Evolutionary conservation across 2,113 vertebrate species (phyloP), one percentile per base, ranked within the genome.

Genomic region (Cnemophilus loriae): DNA sequence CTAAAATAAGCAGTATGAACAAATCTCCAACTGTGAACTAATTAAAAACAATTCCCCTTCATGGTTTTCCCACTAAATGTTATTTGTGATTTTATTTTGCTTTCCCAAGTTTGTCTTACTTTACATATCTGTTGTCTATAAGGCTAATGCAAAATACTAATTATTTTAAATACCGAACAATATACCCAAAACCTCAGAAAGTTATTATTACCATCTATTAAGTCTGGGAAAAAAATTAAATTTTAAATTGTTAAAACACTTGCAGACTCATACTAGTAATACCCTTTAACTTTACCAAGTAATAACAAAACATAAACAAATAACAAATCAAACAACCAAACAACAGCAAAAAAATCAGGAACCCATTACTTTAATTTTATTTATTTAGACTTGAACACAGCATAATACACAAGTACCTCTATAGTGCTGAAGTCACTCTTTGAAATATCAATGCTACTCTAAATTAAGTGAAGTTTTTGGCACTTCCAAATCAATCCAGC

Each of bases 21-120:
- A 97, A 96, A 98, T 95, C 97, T 98, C 98, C 98, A 98, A 98
- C 98, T 98, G 98, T 98, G 98, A 98, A 97, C 98, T 98, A 98
- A 98, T 98, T 98, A 98, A 98, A 98, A 97, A 98, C 97, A 98
- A 98, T 98, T 98, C 96, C 95, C 97, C 98, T 98, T 97, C 97
- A 98, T 98, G 97, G 95, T 98, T 98, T 98, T 96, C 89, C 95
- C 79, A 86, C 93, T 97, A 94, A 97, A 97, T 97, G 97, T 97
- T 95, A 97, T 98, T 98, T 98, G 98, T 98, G 97, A 98, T 98
- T 98, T 98, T 98, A 97, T 97, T 98, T 98, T 97, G 93, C 90
- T 96, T 97, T 97, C 95, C 71, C 83, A 95, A 97, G 91, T 97
- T 97, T 96, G 92, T 93, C 76, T 98, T 90, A 85, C 92, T 97